Evolutionary conservation across 2,113 vertebrate genomes (phyloP).

Genomic region (Perca flavescens): DNA sequence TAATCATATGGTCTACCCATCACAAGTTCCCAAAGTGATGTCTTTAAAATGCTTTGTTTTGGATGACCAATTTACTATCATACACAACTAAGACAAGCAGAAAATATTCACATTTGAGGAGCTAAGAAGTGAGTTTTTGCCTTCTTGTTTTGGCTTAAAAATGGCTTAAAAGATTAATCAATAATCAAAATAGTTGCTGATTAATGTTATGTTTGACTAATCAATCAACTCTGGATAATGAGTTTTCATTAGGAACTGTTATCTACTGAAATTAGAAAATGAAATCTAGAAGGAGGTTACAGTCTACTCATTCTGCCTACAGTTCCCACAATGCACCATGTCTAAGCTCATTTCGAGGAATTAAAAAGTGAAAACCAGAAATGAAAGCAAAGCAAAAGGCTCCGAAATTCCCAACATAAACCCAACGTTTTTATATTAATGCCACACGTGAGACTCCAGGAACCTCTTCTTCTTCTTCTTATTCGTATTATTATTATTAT

Average conservation of each 20-base stretch:
- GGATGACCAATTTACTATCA: not conserved
- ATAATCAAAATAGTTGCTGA: not conserved
- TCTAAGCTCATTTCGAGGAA: not conserved
- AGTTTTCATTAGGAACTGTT: not conserved
- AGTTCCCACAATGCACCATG: not conserved
- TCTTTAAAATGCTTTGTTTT: not conserved
- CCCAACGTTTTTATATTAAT: not conserved
- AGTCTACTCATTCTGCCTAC: not conserved
- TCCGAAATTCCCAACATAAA: not conserved
- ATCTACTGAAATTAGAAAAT: not conserved
- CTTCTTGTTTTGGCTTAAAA: not conserved
- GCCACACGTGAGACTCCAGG: not conserved
- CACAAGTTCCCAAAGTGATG: not conserved
- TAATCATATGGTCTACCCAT: not conserved
- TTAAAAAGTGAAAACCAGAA: not conserved
- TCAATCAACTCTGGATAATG: not conserved
- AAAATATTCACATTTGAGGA: constrained; percentile 8
- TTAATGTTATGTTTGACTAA: not conserved
- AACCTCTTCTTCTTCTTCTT: not conserved
- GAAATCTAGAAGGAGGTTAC: too few relatives aligned
- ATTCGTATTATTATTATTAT: too few relatives aligned
- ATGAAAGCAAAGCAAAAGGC: not conserved
- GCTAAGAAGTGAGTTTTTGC: not conserved
- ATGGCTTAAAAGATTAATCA: too few relatives aligned
- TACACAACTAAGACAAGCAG: too few relatives aligned